Percentiles rank a stretch among this genome's conserved stretches.
Conservation (phyloP, 2,888 invertebrate species). For the Nasonia oneida region DNA sequence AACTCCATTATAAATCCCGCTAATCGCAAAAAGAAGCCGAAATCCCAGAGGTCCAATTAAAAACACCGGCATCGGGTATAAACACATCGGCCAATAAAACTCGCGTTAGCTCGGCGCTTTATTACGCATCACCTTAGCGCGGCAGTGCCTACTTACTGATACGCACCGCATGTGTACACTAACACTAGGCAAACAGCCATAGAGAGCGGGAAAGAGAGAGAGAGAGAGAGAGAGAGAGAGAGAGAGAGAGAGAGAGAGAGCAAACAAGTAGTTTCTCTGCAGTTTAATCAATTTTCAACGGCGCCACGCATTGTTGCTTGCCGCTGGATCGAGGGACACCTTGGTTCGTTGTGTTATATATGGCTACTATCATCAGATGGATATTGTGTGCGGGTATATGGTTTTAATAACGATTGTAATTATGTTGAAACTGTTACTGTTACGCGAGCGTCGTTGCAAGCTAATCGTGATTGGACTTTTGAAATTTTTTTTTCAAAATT, state of each 20-base stretch:
- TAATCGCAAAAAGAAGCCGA: not conserved
- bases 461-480: no score
- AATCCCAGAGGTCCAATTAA: not conserved
- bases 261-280: not conserved
- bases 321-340: not conserved
- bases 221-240: not conserved
- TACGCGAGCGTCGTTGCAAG: not conserved
- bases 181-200: not conserved
- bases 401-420: not conserved
- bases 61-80: not conserved
- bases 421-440: not conserved
- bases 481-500: no score
- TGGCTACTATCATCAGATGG: not conserved
- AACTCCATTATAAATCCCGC: no score
- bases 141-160: not conserved
- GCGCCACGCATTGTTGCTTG: not conserved
- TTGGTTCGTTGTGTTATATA: not conserved
- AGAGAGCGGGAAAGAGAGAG: not conserved
- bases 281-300: slow-evolving; percentile 1
- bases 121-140: not conserved
- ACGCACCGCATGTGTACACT: not conserved
- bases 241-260: not conserved
- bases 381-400: not conserved
- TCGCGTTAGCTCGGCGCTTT: not conserved
- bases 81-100: slow-evolving; percentile 8